Conservation (phyloP, 1,140 invertebrate genomes). For the Agrypnia vestita region DNA sequence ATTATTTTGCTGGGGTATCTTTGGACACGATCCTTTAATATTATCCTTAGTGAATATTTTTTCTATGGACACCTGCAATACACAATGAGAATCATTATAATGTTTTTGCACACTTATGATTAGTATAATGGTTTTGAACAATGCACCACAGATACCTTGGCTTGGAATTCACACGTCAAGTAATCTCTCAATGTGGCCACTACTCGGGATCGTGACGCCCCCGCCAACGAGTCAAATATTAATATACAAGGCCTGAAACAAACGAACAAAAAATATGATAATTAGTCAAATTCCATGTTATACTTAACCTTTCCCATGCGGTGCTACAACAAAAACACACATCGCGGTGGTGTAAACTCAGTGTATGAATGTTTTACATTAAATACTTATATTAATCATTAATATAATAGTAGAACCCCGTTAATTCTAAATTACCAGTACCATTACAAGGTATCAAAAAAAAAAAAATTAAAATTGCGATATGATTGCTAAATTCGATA, state of each 20-base stretch:
- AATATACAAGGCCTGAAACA: constrained; percentile 88
- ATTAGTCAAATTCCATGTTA: neutral
- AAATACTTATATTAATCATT: too few species aligned
- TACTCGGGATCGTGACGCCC: constrained; percentile 84
- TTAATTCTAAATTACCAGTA: too few species aligned
- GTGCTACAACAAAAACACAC: too few species aligned
- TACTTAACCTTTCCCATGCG: too few species aligned
- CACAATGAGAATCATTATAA: constrained; percentile 1
- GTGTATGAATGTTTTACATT: too few species aligned
- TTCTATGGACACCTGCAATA: constrained; percentile 69
- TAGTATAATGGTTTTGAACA: too few species aligned
- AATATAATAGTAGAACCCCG: too few species aligned
- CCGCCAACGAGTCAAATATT: constrained; percentile 94
- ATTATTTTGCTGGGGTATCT: constrained; percentile 97
- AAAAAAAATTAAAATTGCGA: too few species aligned
- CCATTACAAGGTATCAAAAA: too few species aligned
- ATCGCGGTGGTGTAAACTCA: too few species aligned
- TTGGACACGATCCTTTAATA: constrained; percentile 87
- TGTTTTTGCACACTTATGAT: too few species aligned
- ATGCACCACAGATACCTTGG: constrained; percentile 75
- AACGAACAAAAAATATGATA: constrained; percentile 48
- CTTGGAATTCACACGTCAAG: constrained; percentile 90
- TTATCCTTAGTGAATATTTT: constrained; percentile 84
- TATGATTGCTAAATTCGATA: too few species aligned
- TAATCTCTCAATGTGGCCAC: constrained; percentile 92